Conservation (phyloP, 2,113 vertebrate genomes). For the Cottus gobio region DNA sequence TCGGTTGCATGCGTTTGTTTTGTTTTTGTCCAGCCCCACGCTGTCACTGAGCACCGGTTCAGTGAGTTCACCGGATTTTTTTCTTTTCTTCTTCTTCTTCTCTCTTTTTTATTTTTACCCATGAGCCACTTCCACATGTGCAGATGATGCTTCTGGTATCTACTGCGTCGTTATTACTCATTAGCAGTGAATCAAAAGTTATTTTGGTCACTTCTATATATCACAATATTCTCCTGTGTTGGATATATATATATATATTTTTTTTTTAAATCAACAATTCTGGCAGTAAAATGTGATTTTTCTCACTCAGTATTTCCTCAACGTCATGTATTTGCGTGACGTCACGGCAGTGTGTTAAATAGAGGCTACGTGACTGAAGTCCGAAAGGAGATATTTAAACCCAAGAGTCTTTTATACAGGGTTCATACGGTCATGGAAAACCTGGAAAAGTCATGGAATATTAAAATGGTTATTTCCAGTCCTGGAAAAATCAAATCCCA, state of each 20-base stretch:
- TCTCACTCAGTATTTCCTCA: neutral
- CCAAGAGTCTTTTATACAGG: too few relatives aligned
- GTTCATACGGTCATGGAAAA: too few relatives aligned
- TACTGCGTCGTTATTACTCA: neutral
- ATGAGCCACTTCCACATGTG: constrained; percentile 5
- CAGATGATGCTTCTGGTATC: neutral
- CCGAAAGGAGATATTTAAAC: neutral
- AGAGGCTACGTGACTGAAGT: neutral
- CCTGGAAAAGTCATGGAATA: too few relatives aligned
- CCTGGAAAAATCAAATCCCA: too few relatives aligned
- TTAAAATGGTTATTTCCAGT: too few relatives aligned
- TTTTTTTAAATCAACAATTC: neutral
- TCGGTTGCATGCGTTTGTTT: neutral
- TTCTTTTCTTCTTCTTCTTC: neutral
- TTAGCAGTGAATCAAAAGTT: neutral
- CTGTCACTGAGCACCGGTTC: constrained; percentile 24
- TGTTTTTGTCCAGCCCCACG: neutral
- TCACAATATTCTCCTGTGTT: neutral
- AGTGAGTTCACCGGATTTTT: neutral
- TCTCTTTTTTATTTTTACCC: neutral
- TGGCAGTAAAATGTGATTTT: too few relatives aligned
- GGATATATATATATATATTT: too few relatives aligned
- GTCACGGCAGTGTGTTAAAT: neutral
- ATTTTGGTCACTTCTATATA: neutral
- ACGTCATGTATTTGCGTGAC: neutral